A percentile compares a stretch with the other conserved stretches of the same genome.
phyloP scores from a whole-genome alignment of 2,797 vertebrate species.

The Selene dorsalis region DNA sequence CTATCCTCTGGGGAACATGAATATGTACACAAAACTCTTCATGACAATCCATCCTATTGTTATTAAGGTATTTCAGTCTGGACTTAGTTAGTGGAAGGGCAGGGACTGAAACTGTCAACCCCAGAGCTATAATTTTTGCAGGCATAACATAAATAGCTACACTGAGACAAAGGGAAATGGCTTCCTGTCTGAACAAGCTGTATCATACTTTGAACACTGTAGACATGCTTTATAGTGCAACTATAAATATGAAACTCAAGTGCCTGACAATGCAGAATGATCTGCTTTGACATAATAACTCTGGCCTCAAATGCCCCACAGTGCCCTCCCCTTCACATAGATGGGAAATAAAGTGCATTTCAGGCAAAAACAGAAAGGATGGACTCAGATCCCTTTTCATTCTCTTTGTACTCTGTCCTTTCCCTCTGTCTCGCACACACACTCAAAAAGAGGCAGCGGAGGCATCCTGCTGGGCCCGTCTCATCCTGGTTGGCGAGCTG shows the following conservation, averaged over 20 bases:
- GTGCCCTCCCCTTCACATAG: not conserved
- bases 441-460: conserved; percentile 49
- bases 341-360: conserved; percentile 49
- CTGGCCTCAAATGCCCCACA: conserved; percentile 40
- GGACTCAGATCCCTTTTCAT: conserved; percentile 50
- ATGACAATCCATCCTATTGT: not conserved
- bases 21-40: not conserved
- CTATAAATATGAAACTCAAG: conserved; percentile 12
- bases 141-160: not conserved
- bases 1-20: not conserved
- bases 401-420: conserved; percentile 64
- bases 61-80: not conserved
- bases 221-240: not conserved
- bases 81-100: not conserved
- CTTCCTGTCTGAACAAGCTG: conserved; percentile 10
- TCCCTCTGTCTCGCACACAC: conserved; percentile 32
- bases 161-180: not conserved
- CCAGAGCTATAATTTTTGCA: not conserved
- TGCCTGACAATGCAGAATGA: conserved; percentile 12
- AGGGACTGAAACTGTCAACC: not conserved
- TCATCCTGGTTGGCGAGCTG: conserved; percentile 75
- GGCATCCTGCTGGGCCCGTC: conserved; percentile 74
- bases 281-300: conserved; percentile 23
- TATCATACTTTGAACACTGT: conserved; percentile 8
- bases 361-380: conserved; percentile 54